A percentile compares a stretch with the other conserved stretches of the same genome.
phyloP scores from a whole-genome alignment of 1,140 invertebrate genomes.

The Ectropis grisescens region DNA sequence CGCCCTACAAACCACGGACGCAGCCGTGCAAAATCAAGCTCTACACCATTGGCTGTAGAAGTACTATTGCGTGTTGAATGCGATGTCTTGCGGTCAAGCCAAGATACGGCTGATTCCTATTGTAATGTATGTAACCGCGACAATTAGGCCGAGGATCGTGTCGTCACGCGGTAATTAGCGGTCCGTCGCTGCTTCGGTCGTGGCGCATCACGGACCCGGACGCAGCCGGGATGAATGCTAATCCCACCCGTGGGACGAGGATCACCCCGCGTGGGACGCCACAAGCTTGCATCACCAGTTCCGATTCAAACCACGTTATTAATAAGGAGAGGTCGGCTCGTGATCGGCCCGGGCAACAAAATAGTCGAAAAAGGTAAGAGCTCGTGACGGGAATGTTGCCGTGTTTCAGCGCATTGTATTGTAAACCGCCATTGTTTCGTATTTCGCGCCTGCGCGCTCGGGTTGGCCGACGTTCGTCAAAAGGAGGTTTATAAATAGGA shows the following conservation, averaged over 20 bases:
- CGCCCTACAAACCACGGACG: no score
- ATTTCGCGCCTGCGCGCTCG: conserved; percentile 54
- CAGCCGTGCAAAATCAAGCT: no score
- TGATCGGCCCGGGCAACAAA: conserved; percentile 38
- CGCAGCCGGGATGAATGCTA: conserved; percentile 22
- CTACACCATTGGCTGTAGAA: no score
- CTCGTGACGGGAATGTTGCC: conserved; percentile 58
- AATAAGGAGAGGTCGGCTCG: conserved; percentile 43
- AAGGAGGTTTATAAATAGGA: conserved; percentile 17
- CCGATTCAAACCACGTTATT: conserved; percentile 52
- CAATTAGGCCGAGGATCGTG: conserved; percentile 52
- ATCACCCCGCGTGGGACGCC: background rate
- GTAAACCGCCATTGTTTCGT: conserved; percentile 61
- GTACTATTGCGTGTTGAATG: no score
- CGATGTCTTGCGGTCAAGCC: no score
- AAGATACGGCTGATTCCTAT: conserved; percentile 48
- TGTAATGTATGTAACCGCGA: conserved; percentile 58
- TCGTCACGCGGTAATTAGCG: conserved; percentile 35
- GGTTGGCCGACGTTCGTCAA: no score
- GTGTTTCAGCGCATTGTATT: conserved; percentile 61
- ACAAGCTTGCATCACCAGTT: conserved; percentile 14
- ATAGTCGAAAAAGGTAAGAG: conserved; percentile 59
- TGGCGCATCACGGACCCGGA: conserved; percentile 8
- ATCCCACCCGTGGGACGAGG: conserved; percentile 14
- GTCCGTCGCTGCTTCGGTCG: conserved; percentile 23